Base-by-base conservation (phyloP, 2,113 vertebrate genomes). In the Mustela lutreola region DNA sequence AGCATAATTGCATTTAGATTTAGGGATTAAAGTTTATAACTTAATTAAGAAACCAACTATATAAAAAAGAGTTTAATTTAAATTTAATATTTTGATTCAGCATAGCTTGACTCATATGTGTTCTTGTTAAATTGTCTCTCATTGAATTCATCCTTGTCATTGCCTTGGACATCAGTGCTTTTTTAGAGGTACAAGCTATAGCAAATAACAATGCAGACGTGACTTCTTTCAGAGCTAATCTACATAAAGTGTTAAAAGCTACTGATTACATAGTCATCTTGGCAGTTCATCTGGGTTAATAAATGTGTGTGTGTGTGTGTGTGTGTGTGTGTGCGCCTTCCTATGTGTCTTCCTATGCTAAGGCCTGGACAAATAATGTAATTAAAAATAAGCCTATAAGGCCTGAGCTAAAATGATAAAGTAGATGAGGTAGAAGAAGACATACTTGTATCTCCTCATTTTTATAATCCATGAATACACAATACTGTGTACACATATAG, bases 1-100 rank as follows among this genome's bases (percentile, higher is more conserved):
- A 93, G 28, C 81, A 91, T 93, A 95, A 97, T 83, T 96, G 65
- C n/a, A 79, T 97, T 97, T 93, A 85, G 81, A 96, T 94, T 87
- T 93, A 88, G 50, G 95, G 60, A 93, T 95, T 95, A 97, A 95
- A 88, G 15, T 12, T 86, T 94, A 75, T 67, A 93, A 95, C 88
- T 92, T 95, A 94, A 95, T 95, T 97, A 92, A 87, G 70, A 97
- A 89, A 95, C 67, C 84, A 53, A 73, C 60, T 79, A 83, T 65
- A 92, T 88, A 83, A 93, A 28, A 84, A 97, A 48, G 45, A 53
- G 36, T 80, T 97, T 89, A 86, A 97, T 95, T 97, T 94, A 94
- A 97, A 95, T 75, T 62, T 83, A 90, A 89, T 95, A 95, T 93
- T 95, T 97, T 95, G 58, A 91, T 93, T 96, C 39, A 89, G 36